phyloP scores from a whole-genome alignment of 2,888 invertebrate species.

The Scaptomyza parva region DNA sequence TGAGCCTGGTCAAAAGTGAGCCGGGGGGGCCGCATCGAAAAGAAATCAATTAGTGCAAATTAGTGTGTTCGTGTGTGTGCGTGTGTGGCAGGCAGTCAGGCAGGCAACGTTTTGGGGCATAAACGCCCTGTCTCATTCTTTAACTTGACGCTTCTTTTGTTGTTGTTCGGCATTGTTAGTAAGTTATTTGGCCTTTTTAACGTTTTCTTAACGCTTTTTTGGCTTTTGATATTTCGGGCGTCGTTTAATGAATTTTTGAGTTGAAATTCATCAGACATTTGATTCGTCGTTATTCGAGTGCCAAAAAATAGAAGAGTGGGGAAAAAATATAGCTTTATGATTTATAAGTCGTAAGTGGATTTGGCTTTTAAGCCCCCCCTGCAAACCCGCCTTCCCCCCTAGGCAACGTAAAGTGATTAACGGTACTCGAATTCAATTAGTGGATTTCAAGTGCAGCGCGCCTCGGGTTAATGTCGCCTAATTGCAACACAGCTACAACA shows the following conservation, averaged over 20 bases:
- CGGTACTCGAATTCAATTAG: constrained; percentile 58
- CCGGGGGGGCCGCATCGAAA: constrained; percentile 36
- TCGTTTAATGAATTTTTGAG: constrained; percentile 76
- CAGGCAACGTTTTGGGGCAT: constrained; percentile 35
- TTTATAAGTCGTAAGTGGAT: constrained; percentile 80
- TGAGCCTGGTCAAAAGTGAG: constrained; percentile 35
- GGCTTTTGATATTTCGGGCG: constrained; percentile 66
- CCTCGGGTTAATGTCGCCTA: constrained; percentile 53
- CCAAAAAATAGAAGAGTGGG: constrained; percentile 5
- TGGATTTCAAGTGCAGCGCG: constrained; percentile 46
- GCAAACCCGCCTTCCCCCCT: neutral
- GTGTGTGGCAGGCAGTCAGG: constrained; percentile 28
- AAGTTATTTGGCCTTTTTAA: constrained; percentile 57
- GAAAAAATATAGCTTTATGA: constrained; percentile 45
- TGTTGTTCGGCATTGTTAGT: constrained; percentile 43
- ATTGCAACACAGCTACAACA: constrained; percentile 47
- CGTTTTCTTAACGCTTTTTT: no score
- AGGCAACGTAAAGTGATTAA: constrained; percentile 41
- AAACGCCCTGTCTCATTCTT: constrained; percentile 6
- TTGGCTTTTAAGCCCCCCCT: constrained; percentile 50
- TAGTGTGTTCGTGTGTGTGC: constrained; percentile 41
- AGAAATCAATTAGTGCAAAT: constrained; percentile 79
- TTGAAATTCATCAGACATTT: constrained; percentile 72
- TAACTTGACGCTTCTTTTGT: constrained; percentile 21
- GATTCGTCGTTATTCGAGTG: constrained; percentile 65